Evolutionary conservation across 2,797 vertebrate genomes (phyloP), one percentile per base, ranked within the genome.

Genomic region (Varecia variegata): DNA sequence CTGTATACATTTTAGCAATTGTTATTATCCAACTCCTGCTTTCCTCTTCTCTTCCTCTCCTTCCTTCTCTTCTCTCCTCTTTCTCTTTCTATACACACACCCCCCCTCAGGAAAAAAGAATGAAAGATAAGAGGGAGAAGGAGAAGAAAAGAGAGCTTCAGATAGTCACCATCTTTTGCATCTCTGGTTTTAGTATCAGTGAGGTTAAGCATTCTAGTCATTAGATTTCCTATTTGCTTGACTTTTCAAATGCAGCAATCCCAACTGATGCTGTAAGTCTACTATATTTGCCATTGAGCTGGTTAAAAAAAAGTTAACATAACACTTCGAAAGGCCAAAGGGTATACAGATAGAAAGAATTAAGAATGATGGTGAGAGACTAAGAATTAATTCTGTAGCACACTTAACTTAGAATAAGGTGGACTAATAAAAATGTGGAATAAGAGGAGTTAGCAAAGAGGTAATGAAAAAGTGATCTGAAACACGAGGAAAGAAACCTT

Each of bases 181-280:
- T 80, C 88, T 92, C 76, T 52, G 65, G 60, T 79, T 90, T 91
- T 76, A 88, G 50, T 47, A 14, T 82, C 18, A 60, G 25, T 13
- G 56, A 88, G 23, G 35, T 3, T 27, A 23, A 92, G 2, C 23
- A 5, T 12, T 79, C 21, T 60, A 74, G 70, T 93, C 52, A 47
- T 65, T 30, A 82, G 40, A 74, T 76, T 97, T 95, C 45, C 27
- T 93, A 27, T 67, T 82, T 84, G 54, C 43, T 83, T 67, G 79
- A 58, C 25, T 67, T 95, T 96, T 93, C 79, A 92, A 92, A 95
- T 88, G n/a, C 38, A 88, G 11, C 56, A 47, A 88, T 45, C n/a
- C 25, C 23, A 73, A 76, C 56, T 62, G 80, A 77, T 67, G 25
- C 67, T 80, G 27, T 81, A 54, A 81, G 43, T 93, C 40, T n/a